Evolutionary conservation across 2,797 vertebrate species (phyloP).

Genomic region (Discoglossus pictus): DNA sequence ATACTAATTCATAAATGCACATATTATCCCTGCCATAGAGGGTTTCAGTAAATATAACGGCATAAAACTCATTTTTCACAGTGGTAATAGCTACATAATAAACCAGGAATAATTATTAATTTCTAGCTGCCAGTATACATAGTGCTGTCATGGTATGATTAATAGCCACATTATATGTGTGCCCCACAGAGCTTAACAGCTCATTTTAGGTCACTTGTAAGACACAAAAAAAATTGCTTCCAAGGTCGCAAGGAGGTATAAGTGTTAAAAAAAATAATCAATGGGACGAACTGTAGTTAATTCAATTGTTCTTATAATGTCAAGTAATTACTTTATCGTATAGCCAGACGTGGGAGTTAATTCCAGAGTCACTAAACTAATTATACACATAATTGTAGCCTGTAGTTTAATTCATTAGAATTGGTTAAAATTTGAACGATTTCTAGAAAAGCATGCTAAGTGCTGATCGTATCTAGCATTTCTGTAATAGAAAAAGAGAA

Average conservation of each 20-base stretch:
- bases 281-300: slow-evolving; percentile 22
- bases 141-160: too few relatives aligned
- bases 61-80: neutral
- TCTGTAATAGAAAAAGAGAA: slow-evolving; percentile 16
- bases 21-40: neutral
- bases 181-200: too few relatives aligned
- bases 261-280: slow-evolving; percentile 24
- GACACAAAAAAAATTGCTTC: too few relatives aligned
- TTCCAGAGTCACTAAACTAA: slow-evolving; percentile 13
- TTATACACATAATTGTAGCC: slow-evolving; percentile 31
- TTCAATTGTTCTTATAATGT: slow-evolving; percentile 23
- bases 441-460: slow-evolving; percentile 21
- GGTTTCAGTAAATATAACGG: neutral
- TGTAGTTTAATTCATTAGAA: slow-evolving; percentile 26
- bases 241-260: neutral
- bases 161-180: too few relatives aligned
- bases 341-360: neutral
- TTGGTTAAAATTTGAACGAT: slow-evolving; percentile 10
- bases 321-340: slow-evolving; percentile 22
- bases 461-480: too few relatives aligned
- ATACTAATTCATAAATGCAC: slow-evolving; percentile 9
- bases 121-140: too few relatives aligned
- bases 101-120: neutral
- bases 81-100: neutral
- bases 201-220: too few relatives aligned